Conservation (phyloP, 2,113 vertebrate species). For the Burhinus bistriatus region DNA sequence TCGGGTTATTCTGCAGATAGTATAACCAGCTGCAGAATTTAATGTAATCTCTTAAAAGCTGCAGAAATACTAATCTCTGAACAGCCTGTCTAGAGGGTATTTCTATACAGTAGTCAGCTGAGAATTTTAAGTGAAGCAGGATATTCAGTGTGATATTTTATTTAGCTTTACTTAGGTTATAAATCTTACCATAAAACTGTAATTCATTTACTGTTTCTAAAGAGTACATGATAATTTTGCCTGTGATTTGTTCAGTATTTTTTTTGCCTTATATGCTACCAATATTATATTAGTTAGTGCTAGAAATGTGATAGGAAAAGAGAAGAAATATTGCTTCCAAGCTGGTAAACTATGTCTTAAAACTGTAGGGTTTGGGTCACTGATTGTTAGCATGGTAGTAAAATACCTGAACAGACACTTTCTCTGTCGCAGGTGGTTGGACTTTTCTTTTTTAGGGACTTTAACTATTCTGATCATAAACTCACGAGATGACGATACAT, state of each 20-base stretch:
- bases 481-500: rapidly evolving
- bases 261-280: background rate
- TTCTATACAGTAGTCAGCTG: background rate
- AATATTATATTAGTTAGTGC: background rate
- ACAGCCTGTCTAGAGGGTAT: background rate
- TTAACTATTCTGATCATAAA: background rate
- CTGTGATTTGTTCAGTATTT: background rate
- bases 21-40: background rate
- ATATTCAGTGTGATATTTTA: background rate
- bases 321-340: background rate
- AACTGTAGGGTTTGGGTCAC: background rate
- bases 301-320: background rate
- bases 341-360: background rate
- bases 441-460: background rate
- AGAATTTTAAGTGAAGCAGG: background rate
- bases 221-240: background rate
- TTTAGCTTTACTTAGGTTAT: background rate
- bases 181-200: background rate
- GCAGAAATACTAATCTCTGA: background rate
- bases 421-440: background rate
- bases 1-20: background rate
- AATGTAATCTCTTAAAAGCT: background rate
- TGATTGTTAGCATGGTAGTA: background rate
- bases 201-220: background rate
- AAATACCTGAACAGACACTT: background rate